Evolutionary conservation across 2,888 invertebrate species (phyloP).

Genomic region (Rhamphomyia laevipes): DNA sequence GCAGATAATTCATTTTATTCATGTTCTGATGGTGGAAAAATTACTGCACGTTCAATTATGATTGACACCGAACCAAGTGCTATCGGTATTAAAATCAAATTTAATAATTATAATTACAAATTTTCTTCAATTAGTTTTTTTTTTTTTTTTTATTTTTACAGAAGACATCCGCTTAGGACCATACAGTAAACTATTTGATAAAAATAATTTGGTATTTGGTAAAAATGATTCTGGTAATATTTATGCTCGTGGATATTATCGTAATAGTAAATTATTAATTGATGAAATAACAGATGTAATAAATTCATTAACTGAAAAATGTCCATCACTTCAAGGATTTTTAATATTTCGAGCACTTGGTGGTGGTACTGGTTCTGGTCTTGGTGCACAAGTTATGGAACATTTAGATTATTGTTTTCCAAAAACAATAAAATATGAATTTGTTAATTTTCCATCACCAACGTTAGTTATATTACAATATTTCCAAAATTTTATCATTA

Average conservation of each 20-base stretch:
- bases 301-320: conserved; percentile 51
- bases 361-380: conserved; percentile 69
- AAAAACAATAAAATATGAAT: conserved; percentile 52
- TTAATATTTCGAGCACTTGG: conserved; percentile 58
- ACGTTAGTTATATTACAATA: conserved; percentile 37
- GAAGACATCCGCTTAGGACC: conserved; percentile 59
- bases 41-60: conserved; percentile 71
- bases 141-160: conserved; percentile 41
- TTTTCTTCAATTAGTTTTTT: too few species aligned
- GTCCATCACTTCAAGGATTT: conserved; percentile 50
- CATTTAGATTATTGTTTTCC: conserved; percentile 49
- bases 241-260: conserved; percentile 70
- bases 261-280: conserved; percentile 64
- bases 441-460: conserved; percentile 74
- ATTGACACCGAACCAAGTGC: conserved; percentile 82
- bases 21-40: conserved; percentile 45
- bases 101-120: too few species aligned
- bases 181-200: conserved; percentile 63
- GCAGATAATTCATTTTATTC: conserved; percentile 25
- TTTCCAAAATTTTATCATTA: too few species aligned
- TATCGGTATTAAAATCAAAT: conserved; percentile 40
- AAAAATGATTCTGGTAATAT: conserved; percentile 83
- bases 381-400: conserved; percentile 57
- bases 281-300: conserved; percentile 61
- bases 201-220: conserved; percentile 61